These are phyloP conservation scores for Callocephalon fimbriatum DNA, from an alignment of 2,113 vertebrate species.

Conservation along the genomic window DNA sequence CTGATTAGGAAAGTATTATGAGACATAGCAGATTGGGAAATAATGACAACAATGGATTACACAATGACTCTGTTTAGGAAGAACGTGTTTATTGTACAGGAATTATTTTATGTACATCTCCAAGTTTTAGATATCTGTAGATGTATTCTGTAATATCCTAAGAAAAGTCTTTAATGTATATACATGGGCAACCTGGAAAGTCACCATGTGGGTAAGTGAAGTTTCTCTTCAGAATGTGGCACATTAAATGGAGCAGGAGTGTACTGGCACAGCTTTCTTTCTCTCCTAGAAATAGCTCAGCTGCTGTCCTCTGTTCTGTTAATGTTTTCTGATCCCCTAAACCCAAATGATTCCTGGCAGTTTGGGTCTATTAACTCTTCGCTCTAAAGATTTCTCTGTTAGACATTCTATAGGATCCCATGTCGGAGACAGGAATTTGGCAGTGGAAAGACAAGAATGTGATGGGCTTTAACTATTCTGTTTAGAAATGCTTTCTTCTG, in stretches of 20 bases:
- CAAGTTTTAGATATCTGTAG: neutral
- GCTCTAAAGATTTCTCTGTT: neutral
- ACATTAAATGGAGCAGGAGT: neutral
- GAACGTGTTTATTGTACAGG: neutral
- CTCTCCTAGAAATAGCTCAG: neutral
- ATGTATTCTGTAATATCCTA: neutral
- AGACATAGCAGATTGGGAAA: conserved; percentile 9
- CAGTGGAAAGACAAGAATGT: neutral
- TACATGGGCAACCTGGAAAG: neutral
- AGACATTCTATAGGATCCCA: neutral
- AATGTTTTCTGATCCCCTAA: neutral
- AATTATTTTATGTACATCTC: neutral
- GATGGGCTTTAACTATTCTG: neutral
- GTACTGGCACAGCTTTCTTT: neutral
- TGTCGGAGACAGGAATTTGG: neutral
- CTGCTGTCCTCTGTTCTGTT: neutral
- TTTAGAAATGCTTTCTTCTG: neutral
- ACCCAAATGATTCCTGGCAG: neutral
- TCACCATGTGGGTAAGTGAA: neutral
- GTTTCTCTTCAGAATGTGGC: neutral
- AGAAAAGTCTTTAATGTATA: neutral
- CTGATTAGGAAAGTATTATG: conserved; percentile 52
- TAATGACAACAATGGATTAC: conserved; percentile 51
- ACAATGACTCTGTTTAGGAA: neutral
- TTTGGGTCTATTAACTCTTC: neutral